These are phyloP conservation scores for Ramphastos sulfuratus DNA, from an alignment of 2,113 vertebrate genomes.

Conservation along the genomic window DNA sequence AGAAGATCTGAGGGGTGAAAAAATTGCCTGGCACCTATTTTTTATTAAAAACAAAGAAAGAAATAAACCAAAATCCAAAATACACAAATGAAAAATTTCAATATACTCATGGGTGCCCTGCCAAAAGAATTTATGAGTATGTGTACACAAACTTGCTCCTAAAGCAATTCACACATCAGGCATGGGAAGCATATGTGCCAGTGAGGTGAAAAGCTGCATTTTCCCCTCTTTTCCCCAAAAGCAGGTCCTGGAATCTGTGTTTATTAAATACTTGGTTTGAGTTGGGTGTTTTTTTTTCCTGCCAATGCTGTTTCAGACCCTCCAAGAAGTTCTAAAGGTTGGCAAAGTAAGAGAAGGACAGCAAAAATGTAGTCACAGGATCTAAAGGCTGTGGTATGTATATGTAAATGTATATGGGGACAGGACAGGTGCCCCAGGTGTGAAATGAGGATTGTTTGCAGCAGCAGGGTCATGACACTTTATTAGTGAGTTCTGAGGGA, in stretches of 20 bases:
- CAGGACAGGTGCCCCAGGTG: neutral
- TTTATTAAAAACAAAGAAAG: neutral
- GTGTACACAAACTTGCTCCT: neutral
- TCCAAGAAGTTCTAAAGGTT: neutral
- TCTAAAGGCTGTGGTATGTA: neutral
- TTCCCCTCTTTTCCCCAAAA: neutral
- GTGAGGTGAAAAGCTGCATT: neutral
- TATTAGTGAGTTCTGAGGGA: constrained; percentile 2
- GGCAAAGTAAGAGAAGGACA: accelerated
- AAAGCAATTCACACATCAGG: neutral
- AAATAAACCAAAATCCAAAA: neutral
- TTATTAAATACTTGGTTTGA: neutral
- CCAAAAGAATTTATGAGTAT: neutral
- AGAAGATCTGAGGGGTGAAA: neutral
- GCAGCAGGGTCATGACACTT: neutral
- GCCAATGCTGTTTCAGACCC: neutral
- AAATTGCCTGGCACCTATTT: neutral
- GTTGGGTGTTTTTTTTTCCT: neutral
- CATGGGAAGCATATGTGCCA: neutral
- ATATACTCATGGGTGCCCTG: neutral
- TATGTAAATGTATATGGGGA: neutral
- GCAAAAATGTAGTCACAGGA: neutral
- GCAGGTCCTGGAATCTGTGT: neutral
- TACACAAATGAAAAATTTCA: neutral
- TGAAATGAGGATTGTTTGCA: neutral